phyloP scores from a whole-genome alignment of 2,888 invertebrate species.

The Elegia similella region DNA sequence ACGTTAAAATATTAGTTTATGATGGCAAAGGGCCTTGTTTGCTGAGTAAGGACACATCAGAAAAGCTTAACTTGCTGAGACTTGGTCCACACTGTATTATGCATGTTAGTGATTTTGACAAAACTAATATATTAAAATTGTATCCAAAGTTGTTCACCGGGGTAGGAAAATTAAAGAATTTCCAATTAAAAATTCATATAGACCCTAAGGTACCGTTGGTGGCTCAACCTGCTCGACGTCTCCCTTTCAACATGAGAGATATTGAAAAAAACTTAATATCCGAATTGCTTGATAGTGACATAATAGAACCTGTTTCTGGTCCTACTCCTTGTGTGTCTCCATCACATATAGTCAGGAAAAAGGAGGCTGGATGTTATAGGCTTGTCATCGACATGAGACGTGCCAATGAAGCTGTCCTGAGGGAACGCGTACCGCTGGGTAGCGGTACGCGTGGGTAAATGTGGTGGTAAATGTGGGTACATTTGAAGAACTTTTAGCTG shows the following conservation, averaged over 20 bases:
- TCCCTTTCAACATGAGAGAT: slow-evolving; percentile 21
- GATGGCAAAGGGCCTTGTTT: not conserved
- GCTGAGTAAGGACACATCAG: not conserved
- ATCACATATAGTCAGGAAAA: slow-evolving; percentile 16
- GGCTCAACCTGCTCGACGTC: slow-evolving; percentile 20
- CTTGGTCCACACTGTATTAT: not conserved
- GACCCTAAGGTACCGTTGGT: slow-evolving; percentile 18
- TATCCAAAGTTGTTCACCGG: not conserved
- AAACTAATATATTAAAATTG: not conserved
- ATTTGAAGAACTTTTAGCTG: slow-evolving; percentile 22
- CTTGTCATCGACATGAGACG: slow-evolving; percentile 21
- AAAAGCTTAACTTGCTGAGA: not conserved
- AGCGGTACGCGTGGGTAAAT: too few species aligned
- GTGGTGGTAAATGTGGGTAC: too few species aligned
- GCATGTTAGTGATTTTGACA: not conserved
- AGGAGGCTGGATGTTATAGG: slow-evolving; percentile 13
- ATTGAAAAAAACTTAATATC: slow-evolving; percentile 17
- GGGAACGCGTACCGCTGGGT: slow-evolving; percentile 20
- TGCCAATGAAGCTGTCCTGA: slow-evolving; percentile 21
- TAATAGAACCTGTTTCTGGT: slow-evolving; percentile 22
- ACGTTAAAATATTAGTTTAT: not conserved
- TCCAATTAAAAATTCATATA: slow-evolving; percentile 17
- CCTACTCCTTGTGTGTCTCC: slow-evolving; percentile 24
- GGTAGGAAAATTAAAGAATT: slow-evolving; percentile 15
- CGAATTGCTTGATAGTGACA: slow-evolving; percentile 22